phyloP scores from a whole-genome alignment of 2,888 invertebrate species.

The Cheilosia variabilis region DNA sequence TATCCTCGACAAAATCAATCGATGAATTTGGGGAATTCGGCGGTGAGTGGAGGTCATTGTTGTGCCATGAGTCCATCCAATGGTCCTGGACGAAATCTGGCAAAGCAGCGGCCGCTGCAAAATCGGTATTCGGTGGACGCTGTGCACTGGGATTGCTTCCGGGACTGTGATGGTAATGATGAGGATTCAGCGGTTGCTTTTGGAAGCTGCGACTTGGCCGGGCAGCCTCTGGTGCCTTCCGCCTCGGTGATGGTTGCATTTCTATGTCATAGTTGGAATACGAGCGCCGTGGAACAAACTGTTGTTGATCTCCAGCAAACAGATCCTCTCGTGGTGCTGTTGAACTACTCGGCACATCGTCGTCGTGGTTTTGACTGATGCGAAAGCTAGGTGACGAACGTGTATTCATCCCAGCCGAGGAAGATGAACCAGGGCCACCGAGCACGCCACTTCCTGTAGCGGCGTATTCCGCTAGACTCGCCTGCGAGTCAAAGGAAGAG shows the following conservation, averaged over 20 bases:
- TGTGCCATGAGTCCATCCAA: slow-evolving; percentile 88
- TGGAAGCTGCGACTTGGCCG: slow-evolving; percentile 63
- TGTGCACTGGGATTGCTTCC: slow-evolving; percentile 66
- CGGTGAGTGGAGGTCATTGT: slow-evolving; percentile 81
- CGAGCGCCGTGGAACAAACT: slow-evolving; percentile 82
- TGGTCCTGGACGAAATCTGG: slow-evolving; percentile 96
- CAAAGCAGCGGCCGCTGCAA: slow-evolving; percentile 84
- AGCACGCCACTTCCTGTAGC: slow-evolving; percentile 58
- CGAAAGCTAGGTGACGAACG: slow-evolving; percentile 70
- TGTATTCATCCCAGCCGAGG: slow-evolving; percentile 75
- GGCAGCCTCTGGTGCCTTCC: slow-evolving; percentile 47
- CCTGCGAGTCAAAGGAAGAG: slow-evolving; percentile 84
- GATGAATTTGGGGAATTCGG: slow-evolving; percentile 80
- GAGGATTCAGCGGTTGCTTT: slow-evolving; percentile 39
- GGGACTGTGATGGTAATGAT: slow-evolving; percentile 49
- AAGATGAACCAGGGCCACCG: slow-evolving; percentile 62
- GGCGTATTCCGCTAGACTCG: slow-evolving; percentile 83
- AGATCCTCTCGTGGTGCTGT: slow-evolving; percentile 41
- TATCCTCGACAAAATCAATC: slow-evolving; percentile 79
- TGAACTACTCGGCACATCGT: slow-evolving; percentile 42
- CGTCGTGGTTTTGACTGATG: slow-evolving; percentile 62
- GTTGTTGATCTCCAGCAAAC: slow-evolving; percentile 65
- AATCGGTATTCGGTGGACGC: slow-evolving; percentile 76
- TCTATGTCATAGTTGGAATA: slow-evolving; percentile 83
- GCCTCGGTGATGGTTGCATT: slow-evolving; percentile 75